Evolutionary conservation across 2,797 vertebrate genomes (phyloP), one percentile per base, ranked within the genome.

Genomic region (Poecilia gillii): DNA sequence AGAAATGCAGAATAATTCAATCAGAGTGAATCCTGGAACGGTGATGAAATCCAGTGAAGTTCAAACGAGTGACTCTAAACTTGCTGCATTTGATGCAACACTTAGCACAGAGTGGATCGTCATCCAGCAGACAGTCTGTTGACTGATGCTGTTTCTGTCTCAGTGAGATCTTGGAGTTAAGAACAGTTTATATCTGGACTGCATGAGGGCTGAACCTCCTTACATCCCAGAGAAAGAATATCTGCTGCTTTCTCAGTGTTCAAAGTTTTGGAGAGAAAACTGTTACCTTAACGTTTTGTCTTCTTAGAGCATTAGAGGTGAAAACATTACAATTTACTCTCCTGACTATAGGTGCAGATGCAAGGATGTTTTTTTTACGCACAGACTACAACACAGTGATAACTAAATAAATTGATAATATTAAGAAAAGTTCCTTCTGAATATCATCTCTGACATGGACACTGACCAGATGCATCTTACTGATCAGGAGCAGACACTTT

Each of bases 31-130:
- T 72, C 1, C 36, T 45, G 51, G 39, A 59, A 76, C 4, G 33
- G 68, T 73, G 70, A 88, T 78, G 70, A 85, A 80, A 81, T 36
- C 75, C 82, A 78, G 51, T 78, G 5, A 49, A 18, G 62, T 81
- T 76, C 64, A 64, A 47, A 13, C 64, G 62, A 46, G 47, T 72
- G 45, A 77, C 25, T 49, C 76, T 33, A 36, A 73, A 76, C 45
- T 20, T 7, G 6, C 49, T 46, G 71, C n/a, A 81, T 51, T 53
- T 72, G 66, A 70, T 0, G n/a, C 31, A 82, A 70, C 66, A 14
- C 45, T 68, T 68, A 28, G 53, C 9, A 23, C 25, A 49, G 2
- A 51, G 8, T n/a, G 62, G 36, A 43, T 6, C 66, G 14, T 66
- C 23, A n/a, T 39, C 39, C 59, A 68, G 46, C 11, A 47, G 8